Percentiles rank a stretch among this genome's conserved stretches.
These are phyloP conservation scores for Mobula birostris DNA, from an alignment of 2,113 vertebrate species.

Conservation along the genomic window DNA sequence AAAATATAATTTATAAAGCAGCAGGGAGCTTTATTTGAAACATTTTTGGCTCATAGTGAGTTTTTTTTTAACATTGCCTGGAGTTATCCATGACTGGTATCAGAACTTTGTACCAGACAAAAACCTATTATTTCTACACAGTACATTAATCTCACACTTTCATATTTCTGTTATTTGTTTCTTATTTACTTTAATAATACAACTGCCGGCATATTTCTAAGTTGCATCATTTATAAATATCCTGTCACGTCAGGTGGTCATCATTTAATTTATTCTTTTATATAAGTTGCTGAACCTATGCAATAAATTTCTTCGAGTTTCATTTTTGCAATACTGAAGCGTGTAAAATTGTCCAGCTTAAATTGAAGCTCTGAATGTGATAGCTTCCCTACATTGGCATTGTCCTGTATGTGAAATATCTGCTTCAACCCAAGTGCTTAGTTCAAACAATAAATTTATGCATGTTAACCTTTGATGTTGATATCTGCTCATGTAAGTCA, in stretches of 20 bases:
- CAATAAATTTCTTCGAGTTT: not conserved
- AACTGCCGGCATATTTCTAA: not conserved
- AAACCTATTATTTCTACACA: not conserved
- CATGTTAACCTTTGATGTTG: not conserved
- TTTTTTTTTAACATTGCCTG: not conserved
- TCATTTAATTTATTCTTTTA: not conserved
- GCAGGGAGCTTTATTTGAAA: not conserved
- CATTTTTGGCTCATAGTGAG: not conserved
- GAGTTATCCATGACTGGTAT: not conserved
- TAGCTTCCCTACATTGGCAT: not conserved
- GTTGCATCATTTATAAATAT: not conserved
- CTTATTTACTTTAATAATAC: not conserved
- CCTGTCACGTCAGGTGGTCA: not conserved
- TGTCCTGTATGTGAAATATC: not conserved
- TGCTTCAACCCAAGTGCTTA: not conserved
- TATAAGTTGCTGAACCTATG: not conserved
- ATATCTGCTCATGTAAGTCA: not conserved
- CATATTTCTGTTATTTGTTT: not conserved
- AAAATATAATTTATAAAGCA: constrained; percentile 6
- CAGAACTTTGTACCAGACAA: not conserved
- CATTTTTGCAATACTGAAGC: not conserved
- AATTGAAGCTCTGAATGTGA: not conserved
- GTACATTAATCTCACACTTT: constrained; percentile 17
- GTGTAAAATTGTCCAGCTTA: not conserved
- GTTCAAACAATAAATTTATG: not conserved